Conservation (phyloP, 2,797 vertebrate genomes). For the Ceryle rudis region DNA sequence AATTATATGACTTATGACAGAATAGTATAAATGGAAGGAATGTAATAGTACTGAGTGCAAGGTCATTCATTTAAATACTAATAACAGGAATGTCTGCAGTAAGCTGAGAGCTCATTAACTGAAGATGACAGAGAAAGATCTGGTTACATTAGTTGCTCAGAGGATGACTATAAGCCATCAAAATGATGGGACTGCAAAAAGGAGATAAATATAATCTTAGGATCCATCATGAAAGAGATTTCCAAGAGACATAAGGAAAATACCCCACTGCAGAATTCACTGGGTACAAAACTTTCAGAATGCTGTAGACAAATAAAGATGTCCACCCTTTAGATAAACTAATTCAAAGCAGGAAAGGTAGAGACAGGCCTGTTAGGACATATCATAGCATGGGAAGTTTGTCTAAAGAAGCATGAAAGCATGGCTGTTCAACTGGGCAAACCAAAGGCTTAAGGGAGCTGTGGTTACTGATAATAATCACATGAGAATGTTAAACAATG, state of each 20-base stretch:
- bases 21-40: slow-evolving; percentile 58
- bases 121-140: slow-evolving; percentile 62
- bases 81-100: slow-evolving; percentile 59
- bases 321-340: background rate
- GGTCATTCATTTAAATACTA: slow-evolving; percentile 70
- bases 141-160: slow-evolving; percentile 56
- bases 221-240: background rate
- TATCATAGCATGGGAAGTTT: background rate
- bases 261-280: background rate
- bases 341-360: background rate
- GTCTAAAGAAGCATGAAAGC: background rate
- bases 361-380: background rate
- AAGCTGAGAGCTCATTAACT: slow-evolving; percentile 65
- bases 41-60: slow-evolving; percentile 39
- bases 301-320: background rate
- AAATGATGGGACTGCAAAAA: slow-evolving; percentile 34
- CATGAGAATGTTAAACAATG: background rate
- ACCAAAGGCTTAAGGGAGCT: background rate
- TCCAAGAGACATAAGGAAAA: background rate
- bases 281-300: background rate
- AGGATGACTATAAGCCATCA: slow-evolving; percentile 33
- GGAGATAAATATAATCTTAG: slow-evolving; percentile 14
- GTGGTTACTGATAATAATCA: background rate
- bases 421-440: background rate
- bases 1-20: slow-evolving; percentile 40